phyloP scores from a whole-genome alignment of 2,888 invertebrate species.

The Eilema griseolum region DNA sequence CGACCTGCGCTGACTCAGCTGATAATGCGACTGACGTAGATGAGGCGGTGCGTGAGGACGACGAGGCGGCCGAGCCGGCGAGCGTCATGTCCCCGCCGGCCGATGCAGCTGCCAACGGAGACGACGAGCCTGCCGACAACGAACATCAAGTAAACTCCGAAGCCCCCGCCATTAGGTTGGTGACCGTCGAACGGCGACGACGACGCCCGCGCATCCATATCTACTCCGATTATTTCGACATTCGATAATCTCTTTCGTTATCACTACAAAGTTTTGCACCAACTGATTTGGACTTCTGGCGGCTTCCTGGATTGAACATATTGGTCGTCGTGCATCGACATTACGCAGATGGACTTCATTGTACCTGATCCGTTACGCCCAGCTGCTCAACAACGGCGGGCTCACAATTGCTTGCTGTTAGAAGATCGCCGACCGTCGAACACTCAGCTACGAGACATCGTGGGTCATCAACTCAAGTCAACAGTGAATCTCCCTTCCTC shows the following conservation, averaged over 20 bases:
- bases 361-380: constrained; percentile 9
- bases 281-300: constrained; percentile 39
- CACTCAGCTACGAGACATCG: constrained; percentile 17
- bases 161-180: constrained; percentile 84
- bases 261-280: constrained; percentile 87
- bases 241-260: constrained; percentile 63
- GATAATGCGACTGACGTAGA: constrained; percentile 79
- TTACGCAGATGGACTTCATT: constrained; percentile 16
- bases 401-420: constrained; percentile 13
- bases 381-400: constrained; percentile 6
- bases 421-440: constrained; percentile 24
- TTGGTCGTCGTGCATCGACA: constrained; percentile 16
- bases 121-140: constrained; percentile 67
- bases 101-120: constrained; percentile 61
- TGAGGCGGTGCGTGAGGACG: constrained; percentile 73
- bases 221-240: constrained; percentile 72
- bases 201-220: constrained; percentile 77
- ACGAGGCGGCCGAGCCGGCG: constrained; percentile 61
- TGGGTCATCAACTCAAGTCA: constrained; percentile 29
- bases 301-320: constrained; percentile 28
- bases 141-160: constrained; percentile 75
- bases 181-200: constrained; percentile 79
- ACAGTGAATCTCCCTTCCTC: constrained; percentile 28
- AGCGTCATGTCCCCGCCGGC: constrained; percentile 65
- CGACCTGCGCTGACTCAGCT: constrained; percentile 78